phyloP scores from a whole-genome alignment of 2,113 vertebrate species.

The Phaetusa simplex region DNA sequence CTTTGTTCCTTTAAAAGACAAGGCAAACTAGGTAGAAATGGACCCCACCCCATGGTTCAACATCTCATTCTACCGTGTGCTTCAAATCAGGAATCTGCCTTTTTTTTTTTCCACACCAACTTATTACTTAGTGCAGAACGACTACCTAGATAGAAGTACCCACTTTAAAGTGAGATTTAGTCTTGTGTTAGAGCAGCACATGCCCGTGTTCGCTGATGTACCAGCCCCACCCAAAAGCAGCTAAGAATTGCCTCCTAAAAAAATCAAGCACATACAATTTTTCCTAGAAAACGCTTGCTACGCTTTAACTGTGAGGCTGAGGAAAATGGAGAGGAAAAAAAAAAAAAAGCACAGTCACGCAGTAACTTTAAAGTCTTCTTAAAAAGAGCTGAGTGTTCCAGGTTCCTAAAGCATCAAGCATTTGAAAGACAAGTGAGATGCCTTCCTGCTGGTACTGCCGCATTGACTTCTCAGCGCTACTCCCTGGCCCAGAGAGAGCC shows the following conservation, averaged over 20 bases:
- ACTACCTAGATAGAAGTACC: background rate
- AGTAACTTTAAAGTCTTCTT: background rate
- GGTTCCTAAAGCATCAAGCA: background rate
- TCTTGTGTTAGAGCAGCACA: background rate
- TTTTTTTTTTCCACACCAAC: background rate
- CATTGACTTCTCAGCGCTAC: background rate
- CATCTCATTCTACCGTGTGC: fast-evolving
- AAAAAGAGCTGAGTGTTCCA: background rate
- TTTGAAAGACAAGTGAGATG: background rate
- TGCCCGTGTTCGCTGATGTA: fast-evolving
- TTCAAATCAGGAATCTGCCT: background rate
- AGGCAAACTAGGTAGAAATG: background rate
- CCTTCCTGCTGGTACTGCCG: background rate
- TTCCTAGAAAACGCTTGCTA: background rate
- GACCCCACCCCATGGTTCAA: background rate
- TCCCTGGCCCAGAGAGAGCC: background rate
- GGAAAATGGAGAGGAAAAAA: background rate
- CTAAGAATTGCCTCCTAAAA: background rate
- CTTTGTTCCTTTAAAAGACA: background rate
- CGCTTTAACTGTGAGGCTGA: background rate
- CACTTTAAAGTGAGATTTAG: background rate
- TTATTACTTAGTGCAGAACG: background rate
- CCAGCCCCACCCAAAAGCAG: background rate
- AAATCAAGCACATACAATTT: background rate
- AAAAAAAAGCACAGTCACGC: background rate